Conservation (phyloP, 2,797 vertebrate genomes). For the Chaunax sp. region DNA sequence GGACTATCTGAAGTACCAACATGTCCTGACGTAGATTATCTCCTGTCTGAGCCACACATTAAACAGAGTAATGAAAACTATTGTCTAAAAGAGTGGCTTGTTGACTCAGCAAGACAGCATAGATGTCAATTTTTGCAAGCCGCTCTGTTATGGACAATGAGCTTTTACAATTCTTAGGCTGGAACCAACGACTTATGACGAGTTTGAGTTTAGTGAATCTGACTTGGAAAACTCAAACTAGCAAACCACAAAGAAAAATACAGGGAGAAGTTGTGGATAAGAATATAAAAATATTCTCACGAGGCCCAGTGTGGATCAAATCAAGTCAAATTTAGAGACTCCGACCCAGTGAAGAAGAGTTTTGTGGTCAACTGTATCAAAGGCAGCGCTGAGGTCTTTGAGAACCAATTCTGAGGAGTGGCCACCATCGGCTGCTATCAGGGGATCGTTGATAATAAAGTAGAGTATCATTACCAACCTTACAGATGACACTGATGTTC, state of each 20-base stretch:
- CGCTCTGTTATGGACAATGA: background rate
- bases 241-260: background rate
- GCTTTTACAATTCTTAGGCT: background rate
- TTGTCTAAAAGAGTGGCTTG: background rate
- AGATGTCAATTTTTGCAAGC: no score
- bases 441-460: no score
- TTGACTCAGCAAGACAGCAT: background rate
- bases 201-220: no score
- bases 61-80: background rate
- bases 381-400: no score
- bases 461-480: constrained; percentile 78
- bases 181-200: background rate
- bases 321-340: no score
- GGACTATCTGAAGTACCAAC: constrained; percentile 94
- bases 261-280: background rate
- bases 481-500: constrained; percentile 92
- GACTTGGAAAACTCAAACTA: background rate
- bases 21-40: constrained; percentile 95
- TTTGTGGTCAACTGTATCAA: no score
- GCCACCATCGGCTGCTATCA: no score
- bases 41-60: constrained; percentile 83
- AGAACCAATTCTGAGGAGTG: no score
- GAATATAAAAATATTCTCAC: background rate
- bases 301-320: background rate
- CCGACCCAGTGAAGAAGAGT: no score